These are phyloP conservation scores for Philaethria dido DNA, from an alignment of 2,888 invertebrate species.

Conservation along the genomic window DNA sequence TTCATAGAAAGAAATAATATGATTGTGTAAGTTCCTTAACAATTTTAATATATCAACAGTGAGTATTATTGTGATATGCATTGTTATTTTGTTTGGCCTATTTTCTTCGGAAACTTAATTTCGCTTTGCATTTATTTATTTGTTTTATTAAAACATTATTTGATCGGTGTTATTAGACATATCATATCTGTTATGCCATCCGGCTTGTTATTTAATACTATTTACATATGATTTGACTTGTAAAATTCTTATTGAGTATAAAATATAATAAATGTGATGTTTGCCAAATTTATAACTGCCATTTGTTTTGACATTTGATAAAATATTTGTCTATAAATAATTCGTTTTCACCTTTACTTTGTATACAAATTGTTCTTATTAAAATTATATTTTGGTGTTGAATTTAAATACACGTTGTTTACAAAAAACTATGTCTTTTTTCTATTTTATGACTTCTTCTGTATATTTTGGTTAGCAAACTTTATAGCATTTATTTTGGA, in stretches of 20 bases:
- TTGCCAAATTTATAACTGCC: constrained; percentile 75
- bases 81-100: constrained; percentile 26
- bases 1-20: background rate
- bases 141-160: constrained; percentile 17
- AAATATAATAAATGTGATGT: constrained; percentile 44
- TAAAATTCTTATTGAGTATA: constrained; percentile 16
- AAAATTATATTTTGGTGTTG: constrained; percentile 76
- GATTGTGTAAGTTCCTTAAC: constrained; percentile 22
- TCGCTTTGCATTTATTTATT: constrained; percentile 17
- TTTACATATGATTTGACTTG: constrained; percentile 10
- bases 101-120: constrained; percentile 19
- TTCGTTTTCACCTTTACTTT: constrained; percentile 59
- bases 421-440: constrained; percentile 58
- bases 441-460: constrained; percentile 40
- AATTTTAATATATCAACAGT: constrained; percentile 19
- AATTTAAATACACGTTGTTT: constrained; percentile 76
- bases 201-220: constrained; percentile 2
- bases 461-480: constrained; percentile 59
- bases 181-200: constrained; percentile 16
- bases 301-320: constrained; percentile 60
- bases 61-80: constrained; percentile 21
- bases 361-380: constrained; percentile 64
- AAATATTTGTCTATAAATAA: constrained; percentile 54
- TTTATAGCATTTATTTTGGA: constrained; percentile 81
- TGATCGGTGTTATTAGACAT: constrained; percentile 10